These are phyloP conservation scores for Diploptera punctata DNA, from an alignment of 2,888 invertebrate genomes.

Conservation along the genomic window DNA sequence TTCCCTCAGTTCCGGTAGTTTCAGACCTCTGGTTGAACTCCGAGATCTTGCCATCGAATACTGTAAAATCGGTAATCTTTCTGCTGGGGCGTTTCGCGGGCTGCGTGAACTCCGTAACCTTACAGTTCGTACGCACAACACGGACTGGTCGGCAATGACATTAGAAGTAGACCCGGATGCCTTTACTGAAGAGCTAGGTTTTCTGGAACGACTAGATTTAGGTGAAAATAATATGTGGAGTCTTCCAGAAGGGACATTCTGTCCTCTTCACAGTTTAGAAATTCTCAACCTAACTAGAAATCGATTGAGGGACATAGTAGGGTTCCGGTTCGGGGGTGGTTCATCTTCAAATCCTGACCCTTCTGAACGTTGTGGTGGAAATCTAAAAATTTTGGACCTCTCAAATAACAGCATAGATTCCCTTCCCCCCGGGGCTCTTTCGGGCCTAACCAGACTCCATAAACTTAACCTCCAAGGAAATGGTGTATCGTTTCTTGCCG, in stretches of 20 bases:
- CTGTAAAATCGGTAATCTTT: slow-evolving; percentile 82
- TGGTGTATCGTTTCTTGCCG: slow-evolving; percentile 75
- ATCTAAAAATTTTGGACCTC: slow-evolving; percentile 73
- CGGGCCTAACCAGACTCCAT: slow-evolving; percentile 72
- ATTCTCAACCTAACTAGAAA: slow-evolving; percentile 81
- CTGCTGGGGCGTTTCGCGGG: slow-evolving; percentile 82
- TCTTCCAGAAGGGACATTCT: slow-evolving; percentile 77
- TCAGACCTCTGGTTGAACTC: slow-evolving; percentile 75
- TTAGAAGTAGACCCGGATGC: slow-evolving; percentile 77
- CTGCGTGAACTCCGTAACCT: slow-evolving; percentile 78
- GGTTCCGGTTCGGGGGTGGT: slow-evolving; percentile 69
- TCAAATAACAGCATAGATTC: slow-evolving; percentile 81
- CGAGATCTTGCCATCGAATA: slow-evolving; percentile 80
- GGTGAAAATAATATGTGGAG: slow-evolving; percentile 83
- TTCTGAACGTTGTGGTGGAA: slow-evolving; percentile 72
- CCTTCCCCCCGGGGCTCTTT: slow-evolving; percentile 73
- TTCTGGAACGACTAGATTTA: slow-evolving; percentile 75
- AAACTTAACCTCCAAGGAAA: slow-evolving; percentile 80
- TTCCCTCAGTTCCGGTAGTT: slow-evolving; percentile 77
- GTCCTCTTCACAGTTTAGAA: slow-evolving; percentile 75
- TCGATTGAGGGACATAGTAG: slow-evolving; percentile 74
- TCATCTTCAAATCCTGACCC: slow-evolving; percentile 58
- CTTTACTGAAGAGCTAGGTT: slow-evolving; percentile 74
- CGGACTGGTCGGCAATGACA: slow-evolving; percentile 83
- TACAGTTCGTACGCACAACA: slow-evolving; percentile 83